These are phyloP conservation scores for Apaloderma vittatum DNA, from an alignment of 2,113 vertebrate species.

Conservation along the genomic window DNA sequence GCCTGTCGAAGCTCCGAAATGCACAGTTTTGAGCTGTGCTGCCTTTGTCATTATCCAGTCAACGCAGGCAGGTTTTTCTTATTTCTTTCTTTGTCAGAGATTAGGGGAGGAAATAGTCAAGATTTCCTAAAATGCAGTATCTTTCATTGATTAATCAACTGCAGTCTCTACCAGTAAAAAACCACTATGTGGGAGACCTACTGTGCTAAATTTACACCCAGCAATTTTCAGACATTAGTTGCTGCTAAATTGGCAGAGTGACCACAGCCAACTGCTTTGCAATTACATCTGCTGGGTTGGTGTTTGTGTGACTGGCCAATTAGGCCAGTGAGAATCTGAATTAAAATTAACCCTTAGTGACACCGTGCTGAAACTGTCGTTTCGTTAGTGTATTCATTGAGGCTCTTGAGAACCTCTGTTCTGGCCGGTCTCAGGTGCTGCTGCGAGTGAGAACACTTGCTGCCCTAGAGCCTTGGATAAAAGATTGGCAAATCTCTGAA, in stretches of 20 bases:
- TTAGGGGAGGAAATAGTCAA: neutral
- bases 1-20: neutral
- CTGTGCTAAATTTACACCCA: constrained; percentile 74
- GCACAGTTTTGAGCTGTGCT: neutral
- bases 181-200: constrained; percentile 35
- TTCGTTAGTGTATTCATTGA: neutral
- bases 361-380: neutral
- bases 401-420: neutral
- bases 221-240: constrained; percentile 71
- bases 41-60: neutral
- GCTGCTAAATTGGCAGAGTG: constrained; percentile 7
- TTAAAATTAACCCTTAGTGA: constrained; percentile 47
- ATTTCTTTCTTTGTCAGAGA: neutral
- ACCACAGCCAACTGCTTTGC: constrained; percentile 62
- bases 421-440: neutral
- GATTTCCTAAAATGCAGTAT: neutral
- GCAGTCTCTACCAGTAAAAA: constrained; percentile 22
- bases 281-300: constrained; percentile 56
- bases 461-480: neutral
- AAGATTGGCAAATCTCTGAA: neutral
- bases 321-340: constrained; percentile 26
- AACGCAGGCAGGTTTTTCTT: neutral
- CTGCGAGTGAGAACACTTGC: neutral
- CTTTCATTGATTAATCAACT: constrained; percentile 53
- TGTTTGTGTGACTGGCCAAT: constrained; percentile 49